A percentile compares a stretch with the other conserved stretches of the same genome.
These are phyloP conservation scores for Gopherus flavomarginatus DNA, from an alignment of 2,113 vertebrate genomes.

Conservation along the genomic window DNA sequence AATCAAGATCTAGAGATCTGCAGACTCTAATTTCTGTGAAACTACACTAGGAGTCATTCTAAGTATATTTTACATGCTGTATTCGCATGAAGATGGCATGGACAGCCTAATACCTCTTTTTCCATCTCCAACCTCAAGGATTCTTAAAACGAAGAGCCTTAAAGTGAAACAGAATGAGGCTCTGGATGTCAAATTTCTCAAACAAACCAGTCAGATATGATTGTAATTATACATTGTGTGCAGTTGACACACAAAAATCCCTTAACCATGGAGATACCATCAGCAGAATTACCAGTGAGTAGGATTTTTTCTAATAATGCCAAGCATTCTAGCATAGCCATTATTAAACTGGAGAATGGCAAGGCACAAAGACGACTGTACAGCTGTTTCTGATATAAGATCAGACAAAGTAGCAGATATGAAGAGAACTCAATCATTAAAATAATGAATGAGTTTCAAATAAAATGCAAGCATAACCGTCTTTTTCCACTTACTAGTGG, in stretches of 20 bases:
- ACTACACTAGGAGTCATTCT: neutral
- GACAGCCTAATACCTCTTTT: neutral
- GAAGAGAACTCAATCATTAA: constrained; percentile 12
- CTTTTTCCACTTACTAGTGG: constrained; percentile 5
- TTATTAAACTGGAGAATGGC: neutral
- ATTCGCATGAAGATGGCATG: neutral
- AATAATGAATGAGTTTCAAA: constrained; percentile 50
- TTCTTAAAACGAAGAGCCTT: neutral
- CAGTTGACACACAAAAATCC: neutral
- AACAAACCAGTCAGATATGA: neutral
- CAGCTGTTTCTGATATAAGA: constrained; percentile 57
- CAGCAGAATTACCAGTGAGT: neutral
- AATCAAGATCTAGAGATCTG: neutral
- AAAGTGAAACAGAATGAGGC: neutral
- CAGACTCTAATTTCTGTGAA: neutral
- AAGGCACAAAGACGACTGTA: neutral
- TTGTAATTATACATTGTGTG: neutral
- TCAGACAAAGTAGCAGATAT: neutral
- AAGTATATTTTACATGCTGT: neutral
- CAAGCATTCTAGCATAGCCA: constrained; percentile 17
- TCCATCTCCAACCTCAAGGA: neutral
- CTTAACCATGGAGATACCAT: neutral
- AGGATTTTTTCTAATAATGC: neutral
- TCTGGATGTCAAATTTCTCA: neutral
- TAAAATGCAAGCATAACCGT: constrained; percentile 26